Evolutionary conservation across 35 echinoderm and acorn worm species (phyloP).

Genomic region (Hemicentrotus pulcherrimus): DNA sequence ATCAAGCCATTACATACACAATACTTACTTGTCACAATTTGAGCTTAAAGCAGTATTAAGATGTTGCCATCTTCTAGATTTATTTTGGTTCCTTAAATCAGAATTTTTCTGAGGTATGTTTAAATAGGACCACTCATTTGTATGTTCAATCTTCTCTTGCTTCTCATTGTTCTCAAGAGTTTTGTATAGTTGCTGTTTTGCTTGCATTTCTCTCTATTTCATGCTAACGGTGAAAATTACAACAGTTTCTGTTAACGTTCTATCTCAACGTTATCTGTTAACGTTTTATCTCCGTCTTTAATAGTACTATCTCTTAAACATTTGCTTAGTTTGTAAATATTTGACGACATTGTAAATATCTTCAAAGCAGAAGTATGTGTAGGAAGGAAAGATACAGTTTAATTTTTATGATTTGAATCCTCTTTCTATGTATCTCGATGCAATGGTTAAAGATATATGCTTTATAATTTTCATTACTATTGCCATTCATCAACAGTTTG

Average conservation of each 20-base stretch:
- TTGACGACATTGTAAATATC: not conserved
- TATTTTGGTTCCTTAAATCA: too few species aligned
- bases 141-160: not conserved
- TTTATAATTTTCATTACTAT: not conserved
- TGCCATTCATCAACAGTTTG: not conserved
- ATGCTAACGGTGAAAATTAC: not conserved
- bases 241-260: not conserved
- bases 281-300: not conserved
- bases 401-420: not conserved
- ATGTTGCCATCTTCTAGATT: not conserved
- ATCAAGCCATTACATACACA: not conserved
- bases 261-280: too few species aligned
- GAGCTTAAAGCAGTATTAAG: not conserved
- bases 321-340: not conserved
- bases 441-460: not conserved
- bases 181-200: not conserved
- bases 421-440: not conserved
- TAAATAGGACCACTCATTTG: too few species aligned
- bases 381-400: not conserved
- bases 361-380: not conserved
- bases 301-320: not conserved
- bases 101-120: too few species aligned
- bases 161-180: not conserved
- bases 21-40: not conserved
- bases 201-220: not conserved